Conservation (phyloP, 2,113 vertebrate genomes). For the Stomatorhinus ivindoensis region DNA sequence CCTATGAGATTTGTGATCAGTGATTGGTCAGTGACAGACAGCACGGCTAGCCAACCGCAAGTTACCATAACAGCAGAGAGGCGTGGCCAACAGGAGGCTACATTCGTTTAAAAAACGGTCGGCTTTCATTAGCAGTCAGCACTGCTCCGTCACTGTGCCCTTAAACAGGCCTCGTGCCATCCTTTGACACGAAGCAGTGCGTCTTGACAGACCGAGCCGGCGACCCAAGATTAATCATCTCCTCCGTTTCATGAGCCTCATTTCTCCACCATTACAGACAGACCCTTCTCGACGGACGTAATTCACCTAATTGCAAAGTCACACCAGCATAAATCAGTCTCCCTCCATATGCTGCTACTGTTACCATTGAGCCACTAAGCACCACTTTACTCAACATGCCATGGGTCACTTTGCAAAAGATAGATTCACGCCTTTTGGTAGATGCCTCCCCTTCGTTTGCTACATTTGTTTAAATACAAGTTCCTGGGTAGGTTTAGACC, state of each 20-base stretch:
- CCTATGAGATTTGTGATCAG: not conserved
- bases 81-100: not conserved
- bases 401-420: not conserved
- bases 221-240: not conserved
- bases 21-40: not conserved
- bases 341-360: not conserved
- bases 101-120: not conserved
- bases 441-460: not conserved
- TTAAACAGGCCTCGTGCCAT: not conserved
- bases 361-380: not conserved
- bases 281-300: not conserved
- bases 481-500: not conserved
- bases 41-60: not conserved
- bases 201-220: not conserved
- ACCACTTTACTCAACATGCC: not conserved
- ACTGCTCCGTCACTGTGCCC: not conserved
- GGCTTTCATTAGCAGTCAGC: not conserved
- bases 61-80: not conserved
- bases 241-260: not conserved
- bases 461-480: not conserved
- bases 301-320: not conserved
- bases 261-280: not conserved
- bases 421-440: not conserved
- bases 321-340: not conserved
- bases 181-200: not conserved